A percentile compares a stretch with the other conserved stretches of the same genome.
These are phyloP conservation scores for Myotis planiceps DNA, from an alignment of 2,797 vertebrate genomes.

Conservation along the genomic window DNA sequence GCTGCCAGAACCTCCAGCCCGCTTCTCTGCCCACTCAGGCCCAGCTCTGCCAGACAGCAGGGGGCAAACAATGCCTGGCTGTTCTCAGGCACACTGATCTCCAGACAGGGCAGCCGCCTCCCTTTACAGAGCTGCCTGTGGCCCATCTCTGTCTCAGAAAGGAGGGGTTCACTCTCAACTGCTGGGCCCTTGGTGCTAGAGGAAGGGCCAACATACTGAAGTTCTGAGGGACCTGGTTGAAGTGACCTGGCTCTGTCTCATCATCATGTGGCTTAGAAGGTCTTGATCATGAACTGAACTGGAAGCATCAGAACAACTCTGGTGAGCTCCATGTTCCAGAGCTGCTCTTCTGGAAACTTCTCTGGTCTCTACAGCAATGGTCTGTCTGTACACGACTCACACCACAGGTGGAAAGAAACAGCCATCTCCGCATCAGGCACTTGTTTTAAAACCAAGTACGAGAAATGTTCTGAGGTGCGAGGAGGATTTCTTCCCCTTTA, in stretches of 20 bases:
- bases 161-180: background rate
- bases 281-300: background rate
- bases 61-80: conserved; percentile 62
- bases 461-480: background rate
- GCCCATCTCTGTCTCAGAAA: background rate
- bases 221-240: background rate
- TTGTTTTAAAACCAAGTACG: background rate
- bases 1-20: background rate
- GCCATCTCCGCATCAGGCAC: background rate
- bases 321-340: background rate
- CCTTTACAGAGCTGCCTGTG: background rate
- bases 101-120: background rate
- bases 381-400: background rate
- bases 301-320: background rate
- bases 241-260: background rate
- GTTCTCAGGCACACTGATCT: background rate
- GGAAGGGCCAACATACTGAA: background rate
- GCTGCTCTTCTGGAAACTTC: background rate
- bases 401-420: background rate
- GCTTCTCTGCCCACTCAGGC: conserved; percentile 66
- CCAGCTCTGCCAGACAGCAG: conserved; percentile 42
- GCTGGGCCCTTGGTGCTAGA: conserved; percentile 29
- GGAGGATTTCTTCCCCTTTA: background rate
- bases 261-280: background rate
- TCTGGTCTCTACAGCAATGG: background rate